Percentiles rank a stretch among this genome's conserved stretches.
phyloP scores from a whole-genome alignment of 92 coral and sea anemone genomes.

The Porites evermanni region DNA sequence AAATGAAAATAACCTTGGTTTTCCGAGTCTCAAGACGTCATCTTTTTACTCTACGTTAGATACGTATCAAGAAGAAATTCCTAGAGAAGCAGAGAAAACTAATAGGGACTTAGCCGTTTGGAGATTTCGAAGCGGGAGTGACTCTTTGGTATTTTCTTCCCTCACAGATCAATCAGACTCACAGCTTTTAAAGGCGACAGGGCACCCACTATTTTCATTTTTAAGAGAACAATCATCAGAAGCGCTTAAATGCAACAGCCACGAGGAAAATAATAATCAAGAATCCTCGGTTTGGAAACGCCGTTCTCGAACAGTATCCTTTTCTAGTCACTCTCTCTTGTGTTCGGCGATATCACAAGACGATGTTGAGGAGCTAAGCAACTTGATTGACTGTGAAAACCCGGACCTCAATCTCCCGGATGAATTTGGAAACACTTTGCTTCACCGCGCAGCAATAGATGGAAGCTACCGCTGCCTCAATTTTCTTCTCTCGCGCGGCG shows the following conservation, averaged over 20 bases:
- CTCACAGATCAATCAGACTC: neutral
- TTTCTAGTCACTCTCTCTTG: constrained; percentile 25
- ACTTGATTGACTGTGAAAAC: constrained; percentile 45
- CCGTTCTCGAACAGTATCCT: constrained; percentile 15
- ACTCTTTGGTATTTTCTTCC: constrained; percentile 17
- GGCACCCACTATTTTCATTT: constrained; percentile 16
- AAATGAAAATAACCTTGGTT: neutral
- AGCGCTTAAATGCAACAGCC: neutral
- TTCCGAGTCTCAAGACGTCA: constrained; percentile 6
- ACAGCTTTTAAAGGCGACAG: constrained; percentile 8
- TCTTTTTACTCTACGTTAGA: neutral
- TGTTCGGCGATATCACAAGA: constrained; percentile 62
- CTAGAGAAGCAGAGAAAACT: neutral
- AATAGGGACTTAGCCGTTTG: neutral
- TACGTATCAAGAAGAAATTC: neutral
- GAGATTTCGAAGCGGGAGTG: constrained; percentile 38
- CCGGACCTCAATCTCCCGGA: constrained; percentile 49
- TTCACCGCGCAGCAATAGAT: constrained; percentile 86
- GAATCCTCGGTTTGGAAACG: neutral
- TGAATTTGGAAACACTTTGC: constrained; percentile 74
- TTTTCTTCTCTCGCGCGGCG: constrained; percentile 74
- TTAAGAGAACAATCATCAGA: neutral
- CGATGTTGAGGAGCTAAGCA: constrained; percentile 62
- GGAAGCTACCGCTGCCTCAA: constrained; percentile 85
- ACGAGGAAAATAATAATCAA: neutral